Base-by-base conservation (phyloP, 1,140 invertebrate genomes). In the Schlechtendalia chinensis region DNA sequence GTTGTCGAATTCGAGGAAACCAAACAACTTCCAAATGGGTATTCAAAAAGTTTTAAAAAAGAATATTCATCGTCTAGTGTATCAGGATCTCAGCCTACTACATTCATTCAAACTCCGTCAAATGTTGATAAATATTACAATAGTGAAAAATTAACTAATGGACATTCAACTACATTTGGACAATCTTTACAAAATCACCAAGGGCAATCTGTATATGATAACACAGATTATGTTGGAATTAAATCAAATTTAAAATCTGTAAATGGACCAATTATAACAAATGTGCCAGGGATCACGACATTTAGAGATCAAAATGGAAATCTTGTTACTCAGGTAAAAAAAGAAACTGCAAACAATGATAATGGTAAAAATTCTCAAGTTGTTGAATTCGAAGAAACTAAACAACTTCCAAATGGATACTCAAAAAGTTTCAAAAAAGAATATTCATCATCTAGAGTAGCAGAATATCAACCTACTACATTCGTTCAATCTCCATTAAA, bases 381-480 rank as follows among this genome's bases (percentile, higher is more conserved):
- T 16, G 11, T 39, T 16, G 72, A 75, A 58, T 75, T 39, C 3
- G 72, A 75, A 56, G 72, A 75, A 75, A 39, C 47, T 10, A 75
- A 75, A 58, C 72, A 75, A 58, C 19, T 75, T n/a, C 72, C 72
- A 59, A 75, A 75, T 24, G 72, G 72, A 14, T 75, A 75, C 19
- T 56, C 72, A 22, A 75, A 58, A n/a, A 75, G 72, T 39, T 75
- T 75, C 29, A 59, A 59, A 77, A 77, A 77, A 77, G 74, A 77
- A 77, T 77, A 59, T 24, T 77, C 74, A 11, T 77, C 74, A n/a
- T 77, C 74, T 16, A 77, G 74, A 59, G 56, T 77, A 53, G 53
- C 12, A n/a, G 63, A 39, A 45, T 39, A 17, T 45, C 32, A 67
- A 45, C 63, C 39, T 45, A 45, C 63, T 45, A 67, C 8, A 63